phyloP scores from a whole-genome alignment of 2,797 vertebrate species.

The Pempheris klunzingeri region DNA sequence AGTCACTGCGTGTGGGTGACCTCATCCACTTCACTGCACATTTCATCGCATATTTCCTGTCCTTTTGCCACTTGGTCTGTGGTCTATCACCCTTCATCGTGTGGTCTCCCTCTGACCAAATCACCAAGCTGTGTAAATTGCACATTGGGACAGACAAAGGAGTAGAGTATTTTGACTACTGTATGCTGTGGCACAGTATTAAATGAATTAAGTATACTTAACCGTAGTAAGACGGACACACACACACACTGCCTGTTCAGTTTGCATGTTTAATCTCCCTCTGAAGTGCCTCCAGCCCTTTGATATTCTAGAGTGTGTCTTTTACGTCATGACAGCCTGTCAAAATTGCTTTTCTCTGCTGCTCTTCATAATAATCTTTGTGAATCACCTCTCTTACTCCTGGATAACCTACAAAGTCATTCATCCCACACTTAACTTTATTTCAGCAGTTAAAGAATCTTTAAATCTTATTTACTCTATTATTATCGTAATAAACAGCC shows the following conservation, averaged over 20 bases:
- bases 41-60: constrained; percentile 81
- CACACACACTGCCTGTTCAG: constrained; percentile 24
- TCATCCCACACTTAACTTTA: neutral
- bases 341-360: constrained; percentile 57
- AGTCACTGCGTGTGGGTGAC: constrained; percentile 68
- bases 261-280: constrained; percentile 65
- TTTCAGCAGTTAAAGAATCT: constrained; percentile 6
- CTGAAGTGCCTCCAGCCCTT: constrained; percentile 65
- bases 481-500: constrained; percentile 16
- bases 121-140: constrained; percentile 79
- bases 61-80: constrained; percentile 80
- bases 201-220: constrained; percentile 57
- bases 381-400: constrained; percentile 28
- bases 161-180: constrained; percentile 68
- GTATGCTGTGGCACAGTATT: constrained; percentile 51
- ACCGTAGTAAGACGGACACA: constrained; percentile 23
- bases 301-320: constrained; percentile 71
- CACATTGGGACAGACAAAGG: constrained; percentile 71
- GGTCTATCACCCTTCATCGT: constrained; percentile 82
- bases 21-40: constrained; percentile 73
- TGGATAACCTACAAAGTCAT: constrained; percentile 9
- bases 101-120: constrained; percentile 80
- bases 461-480: constrained; percentile 1
- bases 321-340: constrained; percentile 52
- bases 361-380: constrained; percentile 44